Conservation (phyloP, 2,888 invertebrate genomes). For the Lucinisca nassula region DNA sequence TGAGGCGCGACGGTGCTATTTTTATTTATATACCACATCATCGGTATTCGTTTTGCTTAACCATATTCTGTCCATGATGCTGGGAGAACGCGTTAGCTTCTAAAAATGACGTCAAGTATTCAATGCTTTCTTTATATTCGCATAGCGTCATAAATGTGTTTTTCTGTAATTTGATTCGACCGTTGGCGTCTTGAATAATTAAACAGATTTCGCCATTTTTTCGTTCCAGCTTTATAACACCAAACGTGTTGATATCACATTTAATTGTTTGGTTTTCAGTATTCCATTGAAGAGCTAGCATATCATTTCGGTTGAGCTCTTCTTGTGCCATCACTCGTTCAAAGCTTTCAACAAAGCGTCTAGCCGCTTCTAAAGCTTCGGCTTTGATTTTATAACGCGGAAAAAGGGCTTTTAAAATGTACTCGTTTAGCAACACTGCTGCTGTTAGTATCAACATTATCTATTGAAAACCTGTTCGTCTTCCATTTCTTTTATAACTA, state of each 20-base stretch:
- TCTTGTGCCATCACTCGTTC: background rate
- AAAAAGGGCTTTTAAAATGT: background rate
- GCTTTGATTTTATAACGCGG: background rate
- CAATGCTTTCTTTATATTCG: conserved; percentile 2
- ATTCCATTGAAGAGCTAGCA: background rate
- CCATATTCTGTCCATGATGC: background rate
- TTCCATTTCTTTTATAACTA: too few relatives aligned
- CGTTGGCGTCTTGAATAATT: background rate
- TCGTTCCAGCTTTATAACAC: background rate
- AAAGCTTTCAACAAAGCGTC: background rate
- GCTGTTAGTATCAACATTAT: too few relatives aligned
- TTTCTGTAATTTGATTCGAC: background rate
- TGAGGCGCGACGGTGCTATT: too few relatives aligned
- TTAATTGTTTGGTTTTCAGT: background rate
- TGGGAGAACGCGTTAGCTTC: background rate
- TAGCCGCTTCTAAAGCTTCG: background rate
- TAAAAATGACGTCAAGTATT: conserved; percentile 9
- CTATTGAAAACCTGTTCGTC: too few relatives aligned
- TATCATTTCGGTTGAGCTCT: background rate
- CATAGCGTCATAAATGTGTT: background rate
- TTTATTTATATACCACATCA: too few relatives aligned
- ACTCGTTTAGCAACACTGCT: background rate
- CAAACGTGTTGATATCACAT: background rate
- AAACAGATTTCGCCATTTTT: background rate
- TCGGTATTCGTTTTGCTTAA: background rate